phyloP scores from a whole-genome alignment of 2,113 vertebrate genomes.

The Onychostruthus taczanowskii region DNA sequence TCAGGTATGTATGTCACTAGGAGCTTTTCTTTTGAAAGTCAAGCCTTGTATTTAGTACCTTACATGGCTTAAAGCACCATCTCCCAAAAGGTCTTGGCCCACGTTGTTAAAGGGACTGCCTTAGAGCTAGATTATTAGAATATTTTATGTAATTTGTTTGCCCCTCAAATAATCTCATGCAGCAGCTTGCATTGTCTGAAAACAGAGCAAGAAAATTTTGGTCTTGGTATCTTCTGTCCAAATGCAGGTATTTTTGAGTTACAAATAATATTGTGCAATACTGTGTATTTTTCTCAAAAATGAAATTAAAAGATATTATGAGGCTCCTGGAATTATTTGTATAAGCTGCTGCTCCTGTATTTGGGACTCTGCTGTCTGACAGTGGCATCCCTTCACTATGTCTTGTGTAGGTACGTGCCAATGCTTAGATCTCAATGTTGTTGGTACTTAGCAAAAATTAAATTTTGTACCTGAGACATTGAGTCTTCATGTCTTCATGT shows the following conservation, averaged over 20 bases:
- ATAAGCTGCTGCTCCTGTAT: background rate
- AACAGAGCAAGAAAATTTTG: background rate
- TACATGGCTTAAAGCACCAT: background rate
- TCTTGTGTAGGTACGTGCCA: background rate
- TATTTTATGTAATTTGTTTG: background rate
- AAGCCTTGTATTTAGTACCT: background rate
- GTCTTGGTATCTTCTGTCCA: background rate
- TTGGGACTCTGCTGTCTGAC: background rate
- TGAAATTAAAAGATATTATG: background rate
- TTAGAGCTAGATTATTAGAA: background rate
- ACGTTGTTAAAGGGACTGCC: background rate
- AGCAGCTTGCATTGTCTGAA: background rate
- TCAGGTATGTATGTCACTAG: background rate
- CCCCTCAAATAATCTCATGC: background rate
- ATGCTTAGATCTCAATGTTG: background rate
- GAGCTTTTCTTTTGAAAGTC: background rate
- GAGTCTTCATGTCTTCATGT: background rate
- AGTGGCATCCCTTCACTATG: background rate
- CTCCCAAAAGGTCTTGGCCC: background rate
- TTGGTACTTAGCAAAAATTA: background rate
- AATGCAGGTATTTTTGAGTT: background rate
- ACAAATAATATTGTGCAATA: background rate
- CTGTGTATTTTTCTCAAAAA: background rate
- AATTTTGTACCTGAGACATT: background rate
- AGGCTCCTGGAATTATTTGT: background rate